Percentiles rank a stretch among this genome's conserved stretches.
These are phyloP conservation scores for Ptilonorhynchus violaceus DNA, from an alignment of 2,113 vertebrate genomes.

Conservation along the genomic window DNA sequence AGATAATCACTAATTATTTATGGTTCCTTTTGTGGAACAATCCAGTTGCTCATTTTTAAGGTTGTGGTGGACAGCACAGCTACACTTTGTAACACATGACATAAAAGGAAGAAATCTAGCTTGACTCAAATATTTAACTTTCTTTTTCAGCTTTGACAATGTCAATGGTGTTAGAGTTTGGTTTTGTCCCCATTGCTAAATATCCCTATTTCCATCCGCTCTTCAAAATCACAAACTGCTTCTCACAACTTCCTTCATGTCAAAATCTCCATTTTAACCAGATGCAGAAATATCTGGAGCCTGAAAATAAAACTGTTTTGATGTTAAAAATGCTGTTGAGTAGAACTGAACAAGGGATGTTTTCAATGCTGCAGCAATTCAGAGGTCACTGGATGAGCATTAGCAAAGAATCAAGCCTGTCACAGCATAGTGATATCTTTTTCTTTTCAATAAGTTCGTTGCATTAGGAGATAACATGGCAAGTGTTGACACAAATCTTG, in stretches of 20 bases:
- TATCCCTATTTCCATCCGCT: background rate
- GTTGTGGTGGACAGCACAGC: background rate
- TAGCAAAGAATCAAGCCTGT: background rate
- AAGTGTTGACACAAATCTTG: background rate
- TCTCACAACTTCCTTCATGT: background rate
- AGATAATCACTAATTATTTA: background rate
- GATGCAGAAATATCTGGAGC: background rate
- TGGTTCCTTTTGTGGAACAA: background rate
- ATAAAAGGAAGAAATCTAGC: background rate
- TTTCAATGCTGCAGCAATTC: background rate
- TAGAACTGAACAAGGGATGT: background rate
- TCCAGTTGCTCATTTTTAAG: background rate
- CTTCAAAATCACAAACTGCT: background rate
- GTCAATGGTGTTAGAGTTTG: background rate
- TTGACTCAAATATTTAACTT: background rate
- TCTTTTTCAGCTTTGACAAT: background rate
- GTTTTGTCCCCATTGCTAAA: background rate
- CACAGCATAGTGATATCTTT: background rate
- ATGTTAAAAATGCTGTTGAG: background rate
- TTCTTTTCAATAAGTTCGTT: background rate
- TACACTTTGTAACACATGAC: background rate
- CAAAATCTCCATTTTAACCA: background rate
- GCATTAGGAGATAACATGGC: background rate
- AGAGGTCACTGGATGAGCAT: background rate
- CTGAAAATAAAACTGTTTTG: background rate